Evolutionary conservation across 2,113 vertebrate species (phyloP).

Genomic region (Petrocephalus microphthalmus): DNA sequence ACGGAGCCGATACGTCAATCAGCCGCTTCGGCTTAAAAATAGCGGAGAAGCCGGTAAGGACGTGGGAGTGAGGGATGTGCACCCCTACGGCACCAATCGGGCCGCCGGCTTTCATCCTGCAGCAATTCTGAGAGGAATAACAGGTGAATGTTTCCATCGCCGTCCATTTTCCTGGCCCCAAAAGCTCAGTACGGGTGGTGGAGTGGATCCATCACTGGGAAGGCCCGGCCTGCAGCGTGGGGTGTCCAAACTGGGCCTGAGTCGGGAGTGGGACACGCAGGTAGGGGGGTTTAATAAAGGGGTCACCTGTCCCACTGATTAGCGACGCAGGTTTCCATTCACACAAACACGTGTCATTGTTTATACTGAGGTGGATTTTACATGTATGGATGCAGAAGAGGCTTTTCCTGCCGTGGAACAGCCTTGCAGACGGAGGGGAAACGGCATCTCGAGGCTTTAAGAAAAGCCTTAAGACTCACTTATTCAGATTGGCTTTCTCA

Average conservation of each 20-base stretch:
- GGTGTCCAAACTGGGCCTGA: too few species aligned
- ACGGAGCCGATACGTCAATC: conserved; percentile 22
- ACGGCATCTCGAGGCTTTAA: not conserved
- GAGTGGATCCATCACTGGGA: conserved; percentile 11
- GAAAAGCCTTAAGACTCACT: not conserved
- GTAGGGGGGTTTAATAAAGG: not conserved
- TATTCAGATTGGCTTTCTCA: not conserved
- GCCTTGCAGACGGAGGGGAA: not conserved
- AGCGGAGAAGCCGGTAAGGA: conserved; percentile 5
- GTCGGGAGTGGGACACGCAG: too few species aligned
- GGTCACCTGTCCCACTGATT: not conserved
- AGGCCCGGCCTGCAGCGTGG: not conserved
- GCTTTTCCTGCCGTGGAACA: not conserved
- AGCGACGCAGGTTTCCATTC: too few species aligned
- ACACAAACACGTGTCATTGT: too few species aligned
- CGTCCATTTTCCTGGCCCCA: conserved; percentile 16
- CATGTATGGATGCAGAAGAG: too few species aligned
- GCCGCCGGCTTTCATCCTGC: not conserved
- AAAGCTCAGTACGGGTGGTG: not conserved
- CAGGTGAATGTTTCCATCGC: conserved; percentile 13
- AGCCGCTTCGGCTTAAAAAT: conserved; percentile 19
- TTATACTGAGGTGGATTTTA: too few species aligned
- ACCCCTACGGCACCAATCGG: not conserved
- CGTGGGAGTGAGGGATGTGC: not conserved
- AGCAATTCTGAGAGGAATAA: not conserved